Evolutionary conservation across 1,140 invertebrate species (phyloP).

Genomic region (Rhizoglyphus robini): DNA sequence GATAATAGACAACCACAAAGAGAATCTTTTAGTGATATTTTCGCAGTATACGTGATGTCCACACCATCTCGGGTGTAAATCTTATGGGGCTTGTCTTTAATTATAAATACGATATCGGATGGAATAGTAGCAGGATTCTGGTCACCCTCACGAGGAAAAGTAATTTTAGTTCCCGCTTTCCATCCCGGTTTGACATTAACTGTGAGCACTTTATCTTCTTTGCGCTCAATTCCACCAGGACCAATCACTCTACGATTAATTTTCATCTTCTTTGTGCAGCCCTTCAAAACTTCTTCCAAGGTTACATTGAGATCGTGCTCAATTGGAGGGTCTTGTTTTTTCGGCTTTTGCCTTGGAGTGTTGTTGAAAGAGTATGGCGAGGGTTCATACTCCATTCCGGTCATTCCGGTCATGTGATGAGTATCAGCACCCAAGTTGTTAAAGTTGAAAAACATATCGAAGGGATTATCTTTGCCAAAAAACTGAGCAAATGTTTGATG

Average conservation of each 20-base stretch:
- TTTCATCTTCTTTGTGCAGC: slow-evolving; percentile 99
- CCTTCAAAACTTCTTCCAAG: slow-evolving; percentile 74
- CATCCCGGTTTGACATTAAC: slow-evolving; percentile 98
- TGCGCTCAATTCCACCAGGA: slow-evolving; percentile 62
- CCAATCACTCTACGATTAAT: slow-evolving; percentile 80
- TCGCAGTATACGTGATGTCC: slow-evolving; percentile 81
- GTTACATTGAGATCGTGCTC: slow-evolving; percentile 88
- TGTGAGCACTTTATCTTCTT: slow-evolving; percentile 94
- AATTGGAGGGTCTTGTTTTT: slow-evolving; percentile 73
- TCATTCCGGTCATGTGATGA: too few species aligned
- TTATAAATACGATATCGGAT: slow-evolving; percentile 97
- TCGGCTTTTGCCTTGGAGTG: slow-evolving; percentile 17
- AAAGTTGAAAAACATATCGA: slow-evolving; percentile 50
- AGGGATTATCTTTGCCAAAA: slow-evolving; percentile 69
- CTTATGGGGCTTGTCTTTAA: slow-evolving; percentile 89
- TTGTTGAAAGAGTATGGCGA: background rate
- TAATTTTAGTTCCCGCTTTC: slow-evolving; percentile 98
- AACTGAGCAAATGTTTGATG: slow-evolving; percentile 88
- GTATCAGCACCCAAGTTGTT: background rate
- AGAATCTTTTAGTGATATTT: slow-evolving; percentile 77
- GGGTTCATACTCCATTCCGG: background rate
- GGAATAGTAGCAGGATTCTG: slow-evolving; percentile 89
- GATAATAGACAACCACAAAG: slow-evolving; percentile 73
- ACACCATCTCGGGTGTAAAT: slow-evolving; percentile 86
- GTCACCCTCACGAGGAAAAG: slow-evolving; percentile 96